Evolutionary conservation across 2,888 invertebrate genomes (phyloP).

Genomic region (Operophtera brumata): DNA sequence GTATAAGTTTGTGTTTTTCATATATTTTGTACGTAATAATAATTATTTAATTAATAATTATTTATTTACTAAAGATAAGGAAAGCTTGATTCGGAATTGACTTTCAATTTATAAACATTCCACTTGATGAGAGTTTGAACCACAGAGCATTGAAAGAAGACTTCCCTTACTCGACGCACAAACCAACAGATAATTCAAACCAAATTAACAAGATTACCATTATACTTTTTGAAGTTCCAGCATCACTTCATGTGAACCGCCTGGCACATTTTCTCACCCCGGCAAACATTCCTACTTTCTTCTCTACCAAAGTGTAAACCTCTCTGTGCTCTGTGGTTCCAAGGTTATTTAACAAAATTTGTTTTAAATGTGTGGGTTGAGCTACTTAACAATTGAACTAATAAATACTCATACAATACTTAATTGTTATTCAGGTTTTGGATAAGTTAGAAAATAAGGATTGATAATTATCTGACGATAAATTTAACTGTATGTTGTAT

Average conservation of each 20-base stretch:
- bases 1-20: constrained; percentile 31
- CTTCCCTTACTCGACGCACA: not conserved
- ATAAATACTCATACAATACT: constrained; percentile 53
- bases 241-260: not conserved
- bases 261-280: not conserved
- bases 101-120: constrained; percentile 31
- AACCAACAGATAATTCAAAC: not conserved
- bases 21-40: constrained; percentile 22
- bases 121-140: constrained; percentile 21
- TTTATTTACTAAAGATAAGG: constrained; percentile 3
- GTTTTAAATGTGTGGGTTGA: constrained; percentile 35
- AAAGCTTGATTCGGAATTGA: constrained; percentile 34
- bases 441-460: constrained; percentile 77
- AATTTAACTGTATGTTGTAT: constrained; percentile 82
- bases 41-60: not conserved
- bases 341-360: constrained; percentile 48
- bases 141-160: constrained; percentile 11
- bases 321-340: constrained; percentile 24
- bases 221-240: not conserved
- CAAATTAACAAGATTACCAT: no score
- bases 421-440: constrained; percentile 77
- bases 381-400: constrained; percentile 33
- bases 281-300: not conserved
- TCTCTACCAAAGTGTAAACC: not conserved
- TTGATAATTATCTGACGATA: constrained; percentile 81